These are phyloP conservation scores for Argyrosomus japonicus DNA, from an alignment of 2,113 vertebrate genomes.

Conservation along the genomic window DNA sequence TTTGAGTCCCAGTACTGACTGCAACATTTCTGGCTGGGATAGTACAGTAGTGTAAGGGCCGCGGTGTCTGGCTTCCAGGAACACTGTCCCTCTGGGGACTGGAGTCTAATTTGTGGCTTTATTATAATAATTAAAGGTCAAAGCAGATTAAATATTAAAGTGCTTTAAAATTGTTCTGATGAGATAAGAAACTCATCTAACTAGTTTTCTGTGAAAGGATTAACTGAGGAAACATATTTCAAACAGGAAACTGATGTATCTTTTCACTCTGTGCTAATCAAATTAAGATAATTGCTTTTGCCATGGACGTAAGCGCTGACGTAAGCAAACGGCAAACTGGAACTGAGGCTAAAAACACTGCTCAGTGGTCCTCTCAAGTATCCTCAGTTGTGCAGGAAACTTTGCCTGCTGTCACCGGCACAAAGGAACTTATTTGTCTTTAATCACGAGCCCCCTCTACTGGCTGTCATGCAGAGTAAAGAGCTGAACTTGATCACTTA, in stretches of 20 bases:
- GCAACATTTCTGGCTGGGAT: not conserved
- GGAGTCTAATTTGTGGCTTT: not conserved
- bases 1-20: not conserved
- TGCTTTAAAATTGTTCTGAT: not conserved
- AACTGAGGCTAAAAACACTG: not conserved
- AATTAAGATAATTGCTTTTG: slow-evolving; percentile 22
- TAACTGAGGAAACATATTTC: not conserved
- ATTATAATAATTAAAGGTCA: not conserved
- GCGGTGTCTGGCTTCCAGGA: not conserved
- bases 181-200: not conserved
- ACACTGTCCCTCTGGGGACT: not conserved
- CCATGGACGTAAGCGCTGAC: not conserved
- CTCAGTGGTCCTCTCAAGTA: not conserved
- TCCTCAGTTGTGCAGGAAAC: not conserved
- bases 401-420: not conserved
- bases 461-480: slow-evolving; percentile 2
- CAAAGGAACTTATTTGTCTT: not conserved
- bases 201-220: not conserved
- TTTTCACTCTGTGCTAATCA: slow-evolving; percentile 2
- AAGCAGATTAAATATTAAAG: not conserved
- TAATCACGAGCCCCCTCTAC: slow-evolving; percentile 21
- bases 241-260: not conserved
- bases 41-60: not conserved
- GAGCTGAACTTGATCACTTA: not conserved
- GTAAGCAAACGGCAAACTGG: slow-evolving; percentile 1